Conservation (phyloP, 2,888 invertebrate species). For the Chrysolina oricalcia region DNA sequence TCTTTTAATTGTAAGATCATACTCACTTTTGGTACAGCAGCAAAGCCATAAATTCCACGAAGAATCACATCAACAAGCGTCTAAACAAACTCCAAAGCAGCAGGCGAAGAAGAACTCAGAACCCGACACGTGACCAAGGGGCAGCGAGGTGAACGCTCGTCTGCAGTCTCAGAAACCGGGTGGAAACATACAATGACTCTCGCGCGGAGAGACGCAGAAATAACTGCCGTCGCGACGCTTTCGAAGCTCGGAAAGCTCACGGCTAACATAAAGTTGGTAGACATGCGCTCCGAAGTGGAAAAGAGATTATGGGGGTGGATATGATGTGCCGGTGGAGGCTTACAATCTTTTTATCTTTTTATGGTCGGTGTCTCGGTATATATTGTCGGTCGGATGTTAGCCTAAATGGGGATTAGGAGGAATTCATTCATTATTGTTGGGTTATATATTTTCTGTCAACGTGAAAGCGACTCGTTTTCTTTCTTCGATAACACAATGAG, state of each 20-base stretch:
- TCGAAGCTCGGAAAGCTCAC: constrained; percentile 36
- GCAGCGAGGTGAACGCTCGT: constrained; percentile 14
- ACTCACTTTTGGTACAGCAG: too few relatives aligned
- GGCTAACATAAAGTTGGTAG: constrained; percentile 37
- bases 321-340: constrained; percentile 21
- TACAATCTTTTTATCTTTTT: constrained; percentile 23
- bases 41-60: too few relatives aligned
- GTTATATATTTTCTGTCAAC: constrained; percentile 3
- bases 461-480: background rate
- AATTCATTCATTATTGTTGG: constrained; percentile 12
- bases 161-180: constrained; percentile 1
- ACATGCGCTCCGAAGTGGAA: constrained; percentile 37
- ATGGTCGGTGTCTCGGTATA: constrained; percentile 15
- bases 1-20: too few relatives aligned
- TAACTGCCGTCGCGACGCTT: constrained; percentile 50
- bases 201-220: constrained; percentile 39
- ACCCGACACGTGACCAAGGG: constrained; percentile 1
- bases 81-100: background rate
- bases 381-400: constrained; percentile 11
- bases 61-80: too few relatives aligned
- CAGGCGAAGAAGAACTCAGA: background rate
- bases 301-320: constrained; percentile 26
- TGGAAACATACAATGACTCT: constrained; percentile 35
- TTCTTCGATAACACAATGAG: too few relatives aligned
- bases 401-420: constrained; percentile 15